phyloP scores from a whole-genome alignment of 2,888 invertebrate species.

The Drosophila fulvimacula region DNA sequence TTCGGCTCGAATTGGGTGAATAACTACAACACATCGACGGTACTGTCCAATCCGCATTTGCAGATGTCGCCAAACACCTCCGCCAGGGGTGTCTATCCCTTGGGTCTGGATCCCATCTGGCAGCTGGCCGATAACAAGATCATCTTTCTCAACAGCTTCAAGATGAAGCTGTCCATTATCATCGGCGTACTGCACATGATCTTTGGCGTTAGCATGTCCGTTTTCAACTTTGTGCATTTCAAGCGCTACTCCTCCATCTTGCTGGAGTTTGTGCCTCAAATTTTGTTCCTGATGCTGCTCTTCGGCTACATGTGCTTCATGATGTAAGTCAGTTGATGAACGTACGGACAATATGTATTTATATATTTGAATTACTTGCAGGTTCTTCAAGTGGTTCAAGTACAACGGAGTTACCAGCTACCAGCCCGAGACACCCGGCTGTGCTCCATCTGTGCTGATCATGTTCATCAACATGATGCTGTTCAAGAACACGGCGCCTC shows the following conservation, averaged over 20 bases:
- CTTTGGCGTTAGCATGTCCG: constrained; percentile 95
- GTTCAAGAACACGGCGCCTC: constrained; percentile 86
- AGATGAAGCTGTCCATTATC: constrained; percentile 98
- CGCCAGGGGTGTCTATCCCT: constrained; percentile 87
- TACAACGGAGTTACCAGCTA: constrained; percentile 86
- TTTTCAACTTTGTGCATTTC: constrained; percentile 92
- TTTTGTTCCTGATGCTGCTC: constrained; percentile 93
- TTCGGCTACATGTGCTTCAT: constrained; percentile 97
- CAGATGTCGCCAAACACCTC: constrained; percentile 88
- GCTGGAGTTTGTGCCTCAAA: constrained; percentile 95
- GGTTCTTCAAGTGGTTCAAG: constrained; percentile 94
- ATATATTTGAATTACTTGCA: not conserved
- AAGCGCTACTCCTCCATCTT: constrained; percentile 89
- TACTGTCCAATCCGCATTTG: constrained; percentile 85
- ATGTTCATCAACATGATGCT: constrained; percentile 93
- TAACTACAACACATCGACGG: constrained; percentile 86
- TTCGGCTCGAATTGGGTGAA: constrained; percentile 95
- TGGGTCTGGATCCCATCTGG: constrained; percentile 94
- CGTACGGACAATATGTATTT: not conserved
- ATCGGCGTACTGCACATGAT: constrained; percentile 97
- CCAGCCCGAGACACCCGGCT: constrained; percentile 85
- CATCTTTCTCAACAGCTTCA: constrained; percentile 96
- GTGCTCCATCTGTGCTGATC: constrained; percentile 91
- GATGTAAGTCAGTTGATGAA: constrained; percentile 86
- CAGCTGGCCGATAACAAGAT: constrained; percentile 95